A percentile compares a stretch with the other conserved stretches of the same genome.
Evolutionary conservation across 2,113 vertebrate genomes (phyloP).

Genomic region (Brachypteracias leptosomus): DNA sequence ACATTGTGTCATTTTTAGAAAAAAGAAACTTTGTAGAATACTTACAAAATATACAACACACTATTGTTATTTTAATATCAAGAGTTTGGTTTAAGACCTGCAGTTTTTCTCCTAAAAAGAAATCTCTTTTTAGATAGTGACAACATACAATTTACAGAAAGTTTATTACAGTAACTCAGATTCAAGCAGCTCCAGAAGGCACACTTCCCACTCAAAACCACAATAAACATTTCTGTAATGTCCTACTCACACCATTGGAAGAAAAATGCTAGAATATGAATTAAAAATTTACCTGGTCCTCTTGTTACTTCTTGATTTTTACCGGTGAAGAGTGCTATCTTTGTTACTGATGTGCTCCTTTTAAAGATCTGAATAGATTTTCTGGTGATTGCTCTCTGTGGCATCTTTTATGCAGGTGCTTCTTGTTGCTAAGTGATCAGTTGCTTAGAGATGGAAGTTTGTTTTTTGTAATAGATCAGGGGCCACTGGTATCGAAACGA

Average conservation of each 20-base stretch:
- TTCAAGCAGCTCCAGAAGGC: conserved; percentile 34
- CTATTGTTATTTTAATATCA: neutral
- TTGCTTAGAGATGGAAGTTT: conserved; percentile 81
- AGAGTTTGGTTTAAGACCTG: neutral
- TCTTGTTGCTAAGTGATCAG: conserved; percentile 86
- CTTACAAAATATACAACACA: neutral
- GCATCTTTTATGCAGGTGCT: conserved; percentile 84
- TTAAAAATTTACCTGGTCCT: conserved; percentile 77
- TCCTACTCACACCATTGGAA: neutral
- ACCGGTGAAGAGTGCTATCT: conserved; percentile 46
- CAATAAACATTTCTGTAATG: conserved; percentile 4
- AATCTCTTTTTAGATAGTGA: neutral
- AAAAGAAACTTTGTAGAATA: conserved; percentile 32
- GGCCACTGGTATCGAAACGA: conserved; percentile 69
- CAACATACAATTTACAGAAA: neutral
- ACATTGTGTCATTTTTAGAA: neutral
- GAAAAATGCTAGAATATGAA: conserved; percentile 62
- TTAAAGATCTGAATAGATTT: conserved; percentile 60
- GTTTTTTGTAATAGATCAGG: conserved; percentile 69
- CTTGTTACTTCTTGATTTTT: conserved; percentile 54
- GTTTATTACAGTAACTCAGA: conserved; percentile 46
- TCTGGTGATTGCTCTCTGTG: conserved; percentile 73
- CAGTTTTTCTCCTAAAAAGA: neutral
- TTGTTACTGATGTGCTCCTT: conserved; percentile 65
- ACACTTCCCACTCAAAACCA: neutral